A percentile compares a stretch with the other conserved stretches of the same genome.
phyloP scores from a whole-genome alignment of 2,888 invertebrate species.

The Ceriagrion tenellum region DNA sequence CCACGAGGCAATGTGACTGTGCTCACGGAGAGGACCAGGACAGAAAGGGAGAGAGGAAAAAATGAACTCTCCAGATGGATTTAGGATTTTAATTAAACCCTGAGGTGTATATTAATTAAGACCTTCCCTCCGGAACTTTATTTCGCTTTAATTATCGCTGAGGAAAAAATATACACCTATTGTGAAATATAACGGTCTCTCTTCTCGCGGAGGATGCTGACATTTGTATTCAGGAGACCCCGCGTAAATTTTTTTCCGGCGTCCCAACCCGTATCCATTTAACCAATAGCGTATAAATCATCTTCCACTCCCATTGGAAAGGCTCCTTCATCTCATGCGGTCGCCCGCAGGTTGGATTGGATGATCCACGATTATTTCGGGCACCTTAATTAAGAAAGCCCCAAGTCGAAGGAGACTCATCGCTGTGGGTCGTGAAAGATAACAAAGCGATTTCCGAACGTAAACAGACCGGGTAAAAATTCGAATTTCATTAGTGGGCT shows the following conservation, averaged over 20 bases:
- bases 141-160: background rate
- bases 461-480: background rate
- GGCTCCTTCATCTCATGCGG: background rate
- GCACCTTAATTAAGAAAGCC: background rate
- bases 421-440: background rate
- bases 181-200: background rate
- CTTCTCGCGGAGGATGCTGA: background rate
- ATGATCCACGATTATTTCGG: background rate
- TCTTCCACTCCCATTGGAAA: background rate
- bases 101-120: background rate
- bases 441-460: background rate
- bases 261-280: background rate
- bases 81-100: conserved; percentile 33
- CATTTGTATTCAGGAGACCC: conserved; percentile 2
- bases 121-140: background rate
- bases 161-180: background rate
- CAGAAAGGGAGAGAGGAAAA: background rate
- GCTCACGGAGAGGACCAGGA: background rate
- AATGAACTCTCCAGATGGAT: background rate
- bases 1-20: background rate
- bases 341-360: background rate
- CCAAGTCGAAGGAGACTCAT: background rate
- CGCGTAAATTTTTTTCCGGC: background rate
- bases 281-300: background rate
- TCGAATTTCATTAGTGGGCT: background rate